A percentile compares a stretch with the other conserved stretches of the same genome.
phyloP scores from a whole-genome alignment of 2,797 vertebrate species.

The Onychomys leucogaster region DNA sequence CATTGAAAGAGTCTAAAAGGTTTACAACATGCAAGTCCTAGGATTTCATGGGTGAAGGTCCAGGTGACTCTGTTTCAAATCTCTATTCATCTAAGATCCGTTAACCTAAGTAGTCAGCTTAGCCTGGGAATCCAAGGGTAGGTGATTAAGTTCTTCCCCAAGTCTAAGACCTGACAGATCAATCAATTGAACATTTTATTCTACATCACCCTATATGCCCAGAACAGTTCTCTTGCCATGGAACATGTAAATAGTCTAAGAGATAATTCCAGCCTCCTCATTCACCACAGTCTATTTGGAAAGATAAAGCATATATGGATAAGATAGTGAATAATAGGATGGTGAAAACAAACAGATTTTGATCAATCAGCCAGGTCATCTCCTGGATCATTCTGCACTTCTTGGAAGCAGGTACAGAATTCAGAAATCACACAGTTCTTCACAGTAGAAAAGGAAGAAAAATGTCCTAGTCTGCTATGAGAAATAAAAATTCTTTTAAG shows the following conservation, averaged over 20 bases:
- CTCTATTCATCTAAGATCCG: conserved; percentile 52
- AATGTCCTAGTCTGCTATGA: not conserved
- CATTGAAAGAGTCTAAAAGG: conserved; percentile 72
- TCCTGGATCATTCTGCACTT: not conserved
- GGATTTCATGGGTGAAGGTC: conserved; percentile 69
- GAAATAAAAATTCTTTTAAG: conserved; percentile 12
- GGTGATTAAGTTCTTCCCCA: conserved; percentile 60
- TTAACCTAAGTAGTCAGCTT: conserved; percentile 46
- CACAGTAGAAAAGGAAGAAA: not conserved
- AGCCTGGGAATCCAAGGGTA: not conserved
- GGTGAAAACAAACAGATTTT: conserved; percentile 21
- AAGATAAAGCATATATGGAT: conserved; percentile 28
- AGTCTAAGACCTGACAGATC: conserved; percentile 31
- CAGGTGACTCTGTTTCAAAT: conserved; percentile 56
- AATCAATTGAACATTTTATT: conserved; percentile 48
- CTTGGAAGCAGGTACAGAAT: not conserved
- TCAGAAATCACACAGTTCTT: not conserved
- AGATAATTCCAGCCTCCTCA: not conserved
- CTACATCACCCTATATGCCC: not conserved
- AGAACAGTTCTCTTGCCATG: not conserved
- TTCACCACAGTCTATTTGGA: not conserved
- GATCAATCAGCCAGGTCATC: not conserved
- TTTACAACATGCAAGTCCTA: conserved; percentile 64
- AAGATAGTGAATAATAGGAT: not conserved
- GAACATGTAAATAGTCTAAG: not conserved